Base-by-base conservation (phyloP, 2,797 vertebrate genomes). In the Pseudochromis fuscus region DNA sequence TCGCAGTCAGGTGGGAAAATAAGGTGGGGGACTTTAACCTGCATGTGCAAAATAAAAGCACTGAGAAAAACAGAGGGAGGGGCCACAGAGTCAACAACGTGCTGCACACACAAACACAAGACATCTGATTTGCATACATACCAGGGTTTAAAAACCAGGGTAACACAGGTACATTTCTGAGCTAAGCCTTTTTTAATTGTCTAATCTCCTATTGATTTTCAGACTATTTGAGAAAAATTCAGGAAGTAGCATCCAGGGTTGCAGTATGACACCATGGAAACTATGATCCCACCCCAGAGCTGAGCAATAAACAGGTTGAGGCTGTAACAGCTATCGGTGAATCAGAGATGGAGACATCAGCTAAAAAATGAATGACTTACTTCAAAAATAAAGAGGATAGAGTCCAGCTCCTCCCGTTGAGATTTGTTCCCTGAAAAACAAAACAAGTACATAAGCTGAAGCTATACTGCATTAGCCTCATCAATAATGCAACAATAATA, bases 401-500 rank as follows among this genome's bases (percentile, higher is more conserved):
- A 98, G 96, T 99, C 98, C 96, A 99, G 96, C 96, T 99, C 98
- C 95, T 99, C 98, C 94, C 97, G 95, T 89, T 98, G 98, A 78
- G 98, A 98, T 90, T 98, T 99, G 95, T 97, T 98, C 93, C 97
- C 98, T 99, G 90, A 55, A 95, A 96, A 59, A 92, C 58, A 92
- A 81, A 25, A 31, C 73, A 71, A 52, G 46, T 1, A 38, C 49
- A 84, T 57, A 75, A 42, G 69, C 40, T 10, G 28, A 31, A 73
- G 76, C 53, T 66, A 55, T 30, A 13, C 27, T 45, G 45, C 48
- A 81, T 56, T 48, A 60, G 61, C 27, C 45, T 82, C 64, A 78
- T 77, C 23, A 81, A 76, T 79, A 76, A 83, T 84, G 38, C 35
- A 82, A 64, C 62, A 71, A 75, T 77, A 50, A 71, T 51, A 55